Conservation (phyloP, 1,140 invertebrate species). For the Drosophila virilis region DNA sequence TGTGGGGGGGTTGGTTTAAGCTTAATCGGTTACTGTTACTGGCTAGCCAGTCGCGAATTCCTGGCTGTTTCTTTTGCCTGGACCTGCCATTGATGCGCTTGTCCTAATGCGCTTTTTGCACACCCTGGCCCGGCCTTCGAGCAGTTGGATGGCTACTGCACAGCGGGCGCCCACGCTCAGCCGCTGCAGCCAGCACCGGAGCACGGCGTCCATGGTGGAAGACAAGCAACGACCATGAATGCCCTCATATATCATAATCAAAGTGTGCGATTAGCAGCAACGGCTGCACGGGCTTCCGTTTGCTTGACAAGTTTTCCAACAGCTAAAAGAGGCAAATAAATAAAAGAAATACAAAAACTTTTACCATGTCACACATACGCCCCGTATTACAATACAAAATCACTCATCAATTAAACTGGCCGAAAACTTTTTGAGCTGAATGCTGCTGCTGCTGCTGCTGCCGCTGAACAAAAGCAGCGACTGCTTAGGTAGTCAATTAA, state of each 20-base stretch:
- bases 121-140: slow-evolving; percentile 15
- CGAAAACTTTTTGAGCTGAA: slow-evolving; percentile 24
- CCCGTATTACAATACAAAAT: slow-evolving; percentile 64
- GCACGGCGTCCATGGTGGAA: slow-evolving; percentile 1
- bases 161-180: slow-evolving; percentile 18
- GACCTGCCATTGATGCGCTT: slow-evolving; percentile 50
- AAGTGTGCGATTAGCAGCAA: slow-evolving; percentile 46
- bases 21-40: slow-evolving; percentile 57
- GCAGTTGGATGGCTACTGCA: slow-evolving; percentile 1
- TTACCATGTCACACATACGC: slow-evolving; percentile 42
- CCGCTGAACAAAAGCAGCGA: slow-evolving; percentile 44
- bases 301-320: slow-evolving; percentile 26
- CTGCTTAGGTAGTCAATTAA: slow-evolving; percentile 66
- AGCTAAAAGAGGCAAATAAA: background rate
- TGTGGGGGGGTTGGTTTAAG: slow-evolving; percentile 32
- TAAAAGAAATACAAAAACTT: slow-evolving; percentile 16
- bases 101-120: slow-evolving; percentile 69
- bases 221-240: slow-evolving; percentile 37
- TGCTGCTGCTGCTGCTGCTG: background rate
- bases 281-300: slow-evolving; percentile 50
- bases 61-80: slow-evolving; percentile 49
- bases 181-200: background rate
- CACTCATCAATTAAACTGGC: slow-evolving; percentile 55
- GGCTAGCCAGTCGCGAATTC: slow-evolving; percentile 54
- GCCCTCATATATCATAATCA: slow-evolving; percentile 58